Conservation (phyloP, 2,888 invertebrate species). For the Epirrhoe alternata region DNA sequence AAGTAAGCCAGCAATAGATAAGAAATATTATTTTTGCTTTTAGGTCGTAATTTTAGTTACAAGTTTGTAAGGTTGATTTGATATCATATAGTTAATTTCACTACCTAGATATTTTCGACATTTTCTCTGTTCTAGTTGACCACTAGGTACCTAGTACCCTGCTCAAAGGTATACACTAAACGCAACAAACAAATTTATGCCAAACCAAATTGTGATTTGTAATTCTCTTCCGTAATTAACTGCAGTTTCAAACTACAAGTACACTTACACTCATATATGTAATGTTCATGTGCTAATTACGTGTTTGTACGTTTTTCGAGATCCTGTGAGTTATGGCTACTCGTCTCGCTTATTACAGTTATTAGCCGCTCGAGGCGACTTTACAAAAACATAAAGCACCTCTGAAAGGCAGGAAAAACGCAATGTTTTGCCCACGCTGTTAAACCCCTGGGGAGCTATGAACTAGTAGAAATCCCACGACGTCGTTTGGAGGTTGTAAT, state of each 20-base stretch:
- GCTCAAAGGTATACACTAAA: no score
- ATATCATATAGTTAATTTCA: no score
- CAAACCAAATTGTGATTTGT: neutral
- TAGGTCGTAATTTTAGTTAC: no score
- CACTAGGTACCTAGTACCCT: no score
- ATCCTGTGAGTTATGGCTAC: slow-evolving; percentile 70
- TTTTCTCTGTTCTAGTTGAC: no score
- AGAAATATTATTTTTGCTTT: no score
- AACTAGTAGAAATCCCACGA: slow-evolving; percentile 5
- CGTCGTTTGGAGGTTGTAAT: neutral
- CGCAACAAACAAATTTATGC: no score
- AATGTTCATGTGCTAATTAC: neutral
- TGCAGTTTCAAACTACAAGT: neutral
- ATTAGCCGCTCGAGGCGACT: slow-evolving; percentile 65
- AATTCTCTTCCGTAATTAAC: neutral
- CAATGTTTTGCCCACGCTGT: slow-evolving; percentile 11
- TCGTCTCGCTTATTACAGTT: slow-evolving; percentile 72
- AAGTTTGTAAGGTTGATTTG: no score
- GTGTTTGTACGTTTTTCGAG: slow-evolving; percentile 22
- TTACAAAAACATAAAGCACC: slow-evolving; percentile 1
- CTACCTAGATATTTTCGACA: no score
- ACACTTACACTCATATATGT: neutral
- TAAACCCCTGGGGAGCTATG: slow-evolving; percentile 37
- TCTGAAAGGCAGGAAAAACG: slow-evolving; percentile 12
- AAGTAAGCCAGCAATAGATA: neutral